Base-by-base conservation (phyloP, 2,113 vertebrate genomes). In the Microcebus jonahi region DNA sequence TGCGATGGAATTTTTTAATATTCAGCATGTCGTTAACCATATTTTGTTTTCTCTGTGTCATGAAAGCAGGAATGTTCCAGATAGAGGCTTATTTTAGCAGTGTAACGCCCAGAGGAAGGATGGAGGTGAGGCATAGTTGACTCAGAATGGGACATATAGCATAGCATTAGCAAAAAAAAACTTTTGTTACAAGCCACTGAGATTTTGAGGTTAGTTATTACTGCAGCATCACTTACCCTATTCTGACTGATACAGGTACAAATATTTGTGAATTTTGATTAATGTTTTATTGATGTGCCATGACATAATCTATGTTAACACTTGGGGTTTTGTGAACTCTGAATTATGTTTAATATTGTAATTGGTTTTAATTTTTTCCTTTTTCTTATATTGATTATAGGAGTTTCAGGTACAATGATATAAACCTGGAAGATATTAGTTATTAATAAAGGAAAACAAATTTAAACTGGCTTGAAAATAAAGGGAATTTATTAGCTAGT, bases 361-460 rank as follows among this genome's bases (percentile, higher is more conserved):
- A 82, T 91, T 90, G 21, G 4, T 77, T 95, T 97, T 79, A 29
- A 90, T 90, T 94, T 94, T 59, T 93, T 95, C 39, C 25, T 68
- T 94, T 79, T 95, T 50, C 27, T 31, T 70, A 55, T 29, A 80
- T 18, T 79, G 76, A 88, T 76, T 45, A 18, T 6, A 70, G 11
- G 73, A 91, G 39, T 94, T 96, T 94, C 23, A 18, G 29, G 21
- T 82, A 36, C 36, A 80, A 70, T 81, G 20, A 71, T 34, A 76
- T 90, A 89, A 88, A 82, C 10, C 36, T 76, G 71, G 59, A 85
- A 94, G 42, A 70, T 83, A 90, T n/a, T 82, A 90, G 61, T 50
- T 84, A 68, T 88, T 93, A 75, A 76, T 65, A 86, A 79, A 88
- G 36, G 89, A 65, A 88, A 96, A 61, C 8, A 82, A 76, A 92